These are phyloP conservation scores for Rhinoderma darwinii DNA, from an alignment of 2,113 vertebrate genomes.

Conservation along the genomic window DNA sequence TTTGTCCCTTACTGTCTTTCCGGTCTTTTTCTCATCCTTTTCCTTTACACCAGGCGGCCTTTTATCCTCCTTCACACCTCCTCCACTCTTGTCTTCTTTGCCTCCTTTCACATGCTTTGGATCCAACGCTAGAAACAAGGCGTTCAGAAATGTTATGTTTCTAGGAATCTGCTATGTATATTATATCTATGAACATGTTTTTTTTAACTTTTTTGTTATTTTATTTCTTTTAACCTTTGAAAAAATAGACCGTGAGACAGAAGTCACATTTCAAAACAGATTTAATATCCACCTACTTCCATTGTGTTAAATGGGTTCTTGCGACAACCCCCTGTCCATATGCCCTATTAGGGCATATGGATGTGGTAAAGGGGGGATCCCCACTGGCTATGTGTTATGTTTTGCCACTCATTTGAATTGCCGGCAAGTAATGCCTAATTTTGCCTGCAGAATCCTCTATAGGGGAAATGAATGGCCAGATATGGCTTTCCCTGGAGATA, in stretches of 20 bases:
- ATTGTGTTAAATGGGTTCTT: no score
- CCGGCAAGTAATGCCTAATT: no score
- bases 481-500: no score
- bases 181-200: neutral
- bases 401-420: no score
- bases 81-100: conserved; percentile 68
- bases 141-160: neutral
- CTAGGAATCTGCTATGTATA: neutral
- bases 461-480: no score
- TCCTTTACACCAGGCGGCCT: conserved; percentile 64
- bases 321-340: no score
- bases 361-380: no score
- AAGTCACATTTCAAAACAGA: no score
- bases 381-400: no score
- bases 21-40: conserved; percentile 74
- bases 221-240: neutral
- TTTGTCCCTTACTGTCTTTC: conserved; percentile 60
- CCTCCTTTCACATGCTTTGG: conserved; percentile 60
- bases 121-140: conserved; percentile 20
- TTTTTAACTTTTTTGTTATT: neutral
- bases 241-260: neutral
- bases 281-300: no score
- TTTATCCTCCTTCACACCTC: conserved; percentile 68
- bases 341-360: no score
- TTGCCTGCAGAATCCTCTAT: no score